Evolutionary conservation across 2,797 vertebrate species (phyloP).

Genomic region (Lepus oiostolus): DNA sequence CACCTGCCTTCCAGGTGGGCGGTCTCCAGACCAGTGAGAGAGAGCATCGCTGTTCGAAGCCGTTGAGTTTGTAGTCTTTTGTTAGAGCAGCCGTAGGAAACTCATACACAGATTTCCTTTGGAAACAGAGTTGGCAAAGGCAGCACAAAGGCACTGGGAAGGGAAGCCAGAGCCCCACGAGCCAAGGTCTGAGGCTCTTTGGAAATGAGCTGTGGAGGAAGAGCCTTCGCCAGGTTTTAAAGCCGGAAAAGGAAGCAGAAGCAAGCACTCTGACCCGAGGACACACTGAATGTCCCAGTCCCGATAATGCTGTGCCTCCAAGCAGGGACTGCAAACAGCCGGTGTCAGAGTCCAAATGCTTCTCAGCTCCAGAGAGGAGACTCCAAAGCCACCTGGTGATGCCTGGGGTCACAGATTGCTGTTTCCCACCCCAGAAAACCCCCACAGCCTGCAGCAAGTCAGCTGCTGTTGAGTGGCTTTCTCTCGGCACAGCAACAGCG

Average conservation of each 20-base stretch:
- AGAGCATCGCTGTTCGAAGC: background rate
- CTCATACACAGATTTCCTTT: background rate
- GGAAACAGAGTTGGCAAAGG: background rate
- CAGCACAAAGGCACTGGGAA: background rate
- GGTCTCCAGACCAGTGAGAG: background rate
- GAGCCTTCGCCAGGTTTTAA: background rate
- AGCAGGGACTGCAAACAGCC: background rate
- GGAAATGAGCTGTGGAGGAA: background rate
- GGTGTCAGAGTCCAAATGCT: background rate
- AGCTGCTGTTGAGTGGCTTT: background rate
- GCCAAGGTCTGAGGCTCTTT: background rate
- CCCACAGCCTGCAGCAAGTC: background rate
- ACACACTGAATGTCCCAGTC: background rate
- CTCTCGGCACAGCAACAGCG: background rate
- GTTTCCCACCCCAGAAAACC: background rate
- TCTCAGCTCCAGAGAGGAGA: background rate
- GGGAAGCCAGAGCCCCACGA: background rate
- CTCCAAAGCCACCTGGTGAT: background rate
- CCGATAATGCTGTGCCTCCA: background rate
- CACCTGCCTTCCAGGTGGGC: too few species aligned
- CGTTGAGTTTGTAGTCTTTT: background rate
- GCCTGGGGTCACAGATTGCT: accelerated
- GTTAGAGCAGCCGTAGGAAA: background rate
- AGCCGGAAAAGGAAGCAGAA: background rate
- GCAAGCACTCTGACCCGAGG: background rate